Evolutionary conservation across 2,797 vertebrate species (phyloP).

Genomic region (Meriones psammophilus): DNA sequence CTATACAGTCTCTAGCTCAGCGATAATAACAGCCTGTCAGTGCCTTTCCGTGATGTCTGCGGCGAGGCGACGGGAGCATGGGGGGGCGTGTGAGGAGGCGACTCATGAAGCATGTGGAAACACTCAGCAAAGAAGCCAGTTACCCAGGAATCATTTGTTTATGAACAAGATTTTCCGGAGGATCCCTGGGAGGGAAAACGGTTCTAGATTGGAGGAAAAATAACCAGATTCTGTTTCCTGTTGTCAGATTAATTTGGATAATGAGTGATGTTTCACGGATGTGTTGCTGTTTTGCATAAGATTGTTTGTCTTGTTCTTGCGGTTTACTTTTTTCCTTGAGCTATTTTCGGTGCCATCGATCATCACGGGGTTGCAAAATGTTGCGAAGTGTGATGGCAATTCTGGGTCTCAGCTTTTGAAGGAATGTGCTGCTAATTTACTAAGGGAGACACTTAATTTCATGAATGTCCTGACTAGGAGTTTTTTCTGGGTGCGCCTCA

Average conservation of each 20-base stretch:
- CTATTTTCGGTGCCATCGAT: slow-evolving; percentile 84
- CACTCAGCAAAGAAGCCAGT: slow-evolving; percentile 67
- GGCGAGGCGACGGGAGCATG: slow-evolving; percentile 82
- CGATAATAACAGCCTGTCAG: slow-evolving; percentile 74
- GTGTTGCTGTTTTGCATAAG: slow-evolving; percentile 84
- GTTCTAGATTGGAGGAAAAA: slow-evolving; percentile 56
- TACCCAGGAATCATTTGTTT: slow-evolving; percentile 86
- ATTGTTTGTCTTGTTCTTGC: slow-evolving; percentile 47
- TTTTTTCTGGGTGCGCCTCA: background rate
- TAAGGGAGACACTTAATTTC: slow-evolving; percentile 61
- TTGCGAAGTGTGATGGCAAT: slow-evolving; percentile 81
- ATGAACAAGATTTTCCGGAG: slow-evolving; percentile 85
- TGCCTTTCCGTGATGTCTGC: slow-evolving; percentile 89
- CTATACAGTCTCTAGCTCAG: slow-evolving; percentile 75
- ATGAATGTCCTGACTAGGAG: slow-evolving; percentile 44
- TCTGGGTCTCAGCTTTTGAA: slow-evolving; percentile 76
- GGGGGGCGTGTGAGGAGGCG: slow-evolving; percentile 58
- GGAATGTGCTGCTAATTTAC: slow-evolving; percentile 61
- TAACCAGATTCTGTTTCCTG: slow-evolving; percentile 65
- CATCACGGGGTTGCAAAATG: slow-evolving; percentile 68
- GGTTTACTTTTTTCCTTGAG: slow-evolving; percentile 71
- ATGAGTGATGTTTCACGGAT: slow-evolving; percentile 71
- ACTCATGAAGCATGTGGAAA: slow-evolving; percentile 53
- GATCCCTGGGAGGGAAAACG: slow-evolving; percentile 80
- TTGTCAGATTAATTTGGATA: slow-evolving; percentile 71